Evolutionary conservation across 2,113 vertebrate species (phyloP).

Genomic region (Oriolus oriolus): DNA sequence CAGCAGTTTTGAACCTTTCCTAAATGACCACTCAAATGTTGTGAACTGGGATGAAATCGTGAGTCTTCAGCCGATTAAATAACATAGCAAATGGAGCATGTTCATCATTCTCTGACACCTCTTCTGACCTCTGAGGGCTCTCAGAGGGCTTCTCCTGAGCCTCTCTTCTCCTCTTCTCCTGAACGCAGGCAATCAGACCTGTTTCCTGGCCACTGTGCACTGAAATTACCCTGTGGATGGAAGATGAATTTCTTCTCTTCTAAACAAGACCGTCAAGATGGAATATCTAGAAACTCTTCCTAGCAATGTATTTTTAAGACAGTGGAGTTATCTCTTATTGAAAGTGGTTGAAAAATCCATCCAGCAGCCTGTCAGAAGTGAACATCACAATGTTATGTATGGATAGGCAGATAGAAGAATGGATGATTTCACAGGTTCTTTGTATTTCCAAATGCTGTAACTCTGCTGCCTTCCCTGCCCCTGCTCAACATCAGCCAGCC

Average conservation of each 20-base stretch:
- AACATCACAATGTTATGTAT: not conserved
- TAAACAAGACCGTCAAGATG: not conserved
- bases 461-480: not conserved
- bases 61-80: not conserved
- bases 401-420: not conserved
- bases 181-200: not conserved
- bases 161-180: too few relatives aligned
- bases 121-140: not conserved
- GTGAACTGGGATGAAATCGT: not conserved
- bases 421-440: not conserved
- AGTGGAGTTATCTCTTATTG: not conserved
- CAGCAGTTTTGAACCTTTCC: not conserved
- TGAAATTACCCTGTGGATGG: not conserved
- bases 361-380: not conserved
- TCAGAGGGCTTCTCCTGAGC: not conserved
- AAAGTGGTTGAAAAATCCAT: not conserved
- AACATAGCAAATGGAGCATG: not conserved
- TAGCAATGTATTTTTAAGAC: not conserved
- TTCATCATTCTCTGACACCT: not conserved
- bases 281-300: not conserved
- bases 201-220: not conserved
- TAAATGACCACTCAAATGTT: not conserved
- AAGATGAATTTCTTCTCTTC: not conserved
- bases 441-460: not conserved
- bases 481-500: not conserved